Percentiles rank a stretch among this genome's conserved stretches.
Conservation (phyloP, 2,888 invertebrate species). For the Ecdyonurus torrentis region DNA sequence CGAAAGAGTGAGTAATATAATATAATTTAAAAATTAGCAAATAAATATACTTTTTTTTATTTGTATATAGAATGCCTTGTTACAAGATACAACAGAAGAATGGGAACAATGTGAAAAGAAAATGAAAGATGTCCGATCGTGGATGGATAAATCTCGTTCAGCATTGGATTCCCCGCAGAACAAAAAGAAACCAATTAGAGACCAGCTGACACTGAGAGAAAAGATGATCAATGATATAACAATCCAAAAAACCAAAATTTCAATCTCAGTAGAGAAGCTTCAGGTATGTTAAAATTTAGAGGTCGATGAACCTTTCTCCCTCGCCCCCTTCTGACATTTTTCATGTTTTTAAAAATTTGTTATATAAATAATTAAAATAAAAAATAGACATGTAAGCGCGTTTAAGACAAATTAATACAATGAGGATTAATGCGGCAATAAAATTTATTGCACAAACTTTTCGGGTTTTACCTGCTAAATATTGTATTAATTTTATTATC, state of each 20-base stretch:
- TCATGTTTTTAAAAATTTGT: no score
- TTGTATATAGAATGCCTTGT: constrained; percentile 53
- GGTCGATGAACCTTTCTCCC: constrained; percentile 6
- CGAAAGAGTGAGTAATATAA: constrained; percentile 50
- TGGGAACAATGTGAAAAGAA: constrained; percentile 94
- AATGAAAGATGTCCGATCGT: constrained; percentile 71
- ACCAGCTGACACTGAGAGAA: constrained; percentile 70
- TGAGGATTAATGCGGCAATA: no score
- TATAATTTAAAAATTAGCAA: constrained; percentile 3
- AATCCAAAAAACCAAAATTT: constrained; percentile 78
- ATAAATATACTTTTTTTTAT: neutral
- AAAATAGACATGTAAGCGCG: no score
- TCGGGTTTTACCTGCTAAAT: no score
- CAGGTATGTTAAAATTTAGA: constrained; percentile 47
- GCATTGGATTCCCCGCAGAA: constrained; percentile 63
- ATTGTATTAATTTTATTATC: no score
- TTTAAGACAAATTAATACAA: no score
- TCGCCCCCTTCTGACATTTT: no score
- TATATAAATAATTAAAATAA: neutral
- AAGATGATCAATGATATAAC: constrained; percentile 74
- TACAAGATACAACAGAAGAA: constrained; percentile 85
- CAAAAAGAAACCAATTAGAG: constrained; percentile 72
- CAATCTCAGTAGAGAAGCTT: constrained; percentile 76
- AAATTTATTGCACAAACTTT: no score
- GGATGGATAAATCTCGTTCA: constrained; percentile 74